Evolutionary conservation across 1,140 invertebrate species (phyloP).

Genomic region (Drosophila mojavensis): DNA sequence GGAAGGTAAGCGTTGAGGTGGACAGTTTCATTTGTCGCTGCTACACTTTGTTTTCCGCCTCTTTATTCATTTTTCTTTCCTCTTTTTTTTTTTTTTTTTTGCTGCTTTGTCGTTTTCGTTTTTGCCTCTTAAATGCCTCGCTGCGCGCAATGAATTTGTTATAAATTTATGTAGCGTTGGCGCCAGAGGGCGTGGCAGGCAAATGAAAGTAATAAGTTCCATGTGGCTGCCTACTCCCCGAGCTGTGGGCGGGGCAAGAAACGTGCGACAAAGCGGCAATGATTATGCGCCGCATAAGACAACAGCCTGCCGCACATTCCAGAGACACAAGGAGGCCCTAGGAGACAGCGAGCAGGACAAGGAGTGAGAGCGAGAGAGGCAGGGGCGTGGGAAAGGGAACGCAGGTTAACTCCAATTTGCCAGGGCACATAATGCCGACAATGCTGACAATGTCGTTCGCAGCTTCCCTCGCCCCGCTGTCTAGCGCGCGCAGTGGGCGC

Average conservation of each 20-base stretch:
- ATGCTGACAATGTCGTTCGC: constrained; percentile 78
- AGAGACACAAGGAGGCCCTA: too few species aligned
- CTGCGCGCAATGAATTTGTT: constrained; percentile 82
- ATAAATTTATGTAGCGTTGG: constrained; percentile 69
- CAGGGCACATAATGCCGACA: constrained; percentile 72
- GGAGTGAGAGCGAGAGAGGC: not conserved
- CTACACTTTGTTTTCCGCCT: constrained; percentile 6
- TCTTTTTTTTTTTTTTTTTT: not conserved
- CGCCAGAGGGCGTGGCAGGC: constrained; percentile 34
- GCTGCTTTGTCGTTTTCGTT: not conserved
- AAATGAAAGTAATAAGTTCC: constrained; percentile 82
- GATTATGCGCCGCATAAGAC: constrained; percentile 75
- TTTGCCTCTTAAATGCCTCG: constrained; percentile 72
- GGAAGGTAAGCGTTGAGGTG: constrained; percentile 7
- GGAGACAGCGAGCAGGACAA: too few species aligned
- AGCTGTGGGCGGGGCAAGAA: constrained; percentile 30
- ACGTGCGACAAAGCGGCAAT: constrained; percentile 80
- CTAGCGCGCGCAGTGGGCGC: constrained; percentile 23
- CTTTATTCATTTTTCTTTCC: constrained; percentile 1
- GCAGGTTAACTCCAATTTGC: constrained; percentile 77
- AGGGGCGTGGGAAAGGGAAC: not conserved
- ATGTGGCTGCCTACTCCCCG: constrained; percentile 64
- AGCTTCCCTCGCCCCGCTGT: not conserved
- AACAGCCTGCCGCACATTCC: constrained; percentile 53
- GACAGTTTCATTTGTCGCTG: constrained; percentile 35